Base-by-base conservation (phyloP, 1,140 invertebrate genomes). In the Notospermus geniculatus region DNA sequence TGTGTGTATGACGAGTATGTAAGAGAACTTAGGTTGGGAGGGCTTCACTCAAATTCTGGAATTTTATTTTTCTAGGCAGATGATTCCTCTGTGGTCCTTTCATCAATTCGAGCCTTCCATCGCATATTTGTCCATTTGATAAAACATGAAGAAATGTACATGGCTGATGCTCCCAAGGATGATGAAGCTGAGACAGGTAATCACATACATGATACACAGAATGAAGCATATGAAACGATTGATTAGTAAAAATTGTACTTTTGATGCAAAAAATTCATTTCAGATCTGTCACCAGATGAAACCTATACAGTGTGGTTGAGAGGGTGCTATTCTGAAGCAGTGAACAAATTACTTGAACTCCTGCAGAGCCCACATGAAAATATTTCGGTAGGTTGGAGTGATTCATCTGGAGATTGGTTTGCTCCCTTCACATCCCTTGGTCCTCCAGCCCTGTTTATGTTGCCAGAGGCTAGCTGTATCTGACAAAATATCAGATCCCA, bases 81-180 rank as follows among this genome's bases (percentile, higher is more conserved):
- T 39, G 71, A 74, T 52, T 57, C 57, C 17, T 28, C 29, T 30
- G 58, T 71, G 55, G 45, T 69, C 1, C 32, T 69, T 23, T 67
- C 68, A 1, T 65, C 69, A 60, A 62, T 74, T 19, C 57, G 65
- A 55, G 66, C 66, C 36, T 61, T 77, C 43, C 71, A 69, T 50
- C 71, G 66, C 41, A 61, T 77, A 2, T 78, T 78, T 62, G 28
- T 25, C n/a, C 62, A 68, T 27, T 73, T 68, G 43, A 60, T 78
- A 9, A 64, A 65, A 11, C 57, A 59, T 46, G 63, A 68, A 39
- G 66, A 72, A 41, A 67, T 75, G 63, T 65, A 58, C n/a, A 28
- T 67, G 25, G 61, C 57, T 32, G 55, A 39, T 54, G 54, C 64
- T 30, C n/a, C 53, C 28, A 58, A 60, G 11, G 46, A 52, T 59